Evolutionary conservation across 2,113 vertebrate species (phyloP).

Genomic region (Gambusia affinis): DNA sequence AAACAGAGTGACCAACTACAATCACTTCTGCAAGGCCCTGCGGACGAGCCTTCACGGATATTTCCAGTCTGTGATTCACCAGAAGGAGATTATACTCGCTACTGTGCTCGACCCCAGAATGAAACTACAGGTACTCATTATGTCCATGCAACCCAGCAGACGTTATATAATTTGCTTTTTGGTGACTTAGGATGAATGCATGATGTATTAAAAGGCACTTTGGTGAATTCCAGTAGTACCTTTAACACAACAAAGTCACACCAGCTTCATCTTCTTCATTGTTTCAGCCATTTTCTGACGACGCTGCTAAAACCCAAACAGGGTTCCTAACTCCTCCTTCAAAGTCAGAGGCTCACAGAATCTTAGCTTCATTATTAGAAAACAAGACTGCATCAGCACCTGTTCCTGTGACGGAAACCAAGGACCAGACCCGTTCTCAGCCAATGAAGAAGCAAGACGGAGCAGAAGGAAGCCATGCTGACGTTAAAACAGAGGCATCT

Average conservation of each 20-base stretch:
- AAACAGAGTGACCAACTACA: constrained; percentile 61
- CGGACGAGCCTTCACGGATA: constrained; percentile 67
- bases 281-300: constrained; percentile 70
- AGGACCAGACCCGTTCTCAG: constrained; percentile 5
- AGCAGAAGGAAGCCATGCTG: constrained; percentile 9
- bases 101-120: constrained; percentile 77
- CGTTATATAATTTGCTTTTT: not conserved
- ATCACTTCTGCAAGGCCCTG: constrained; percentile 73
- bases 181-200: not conserved
- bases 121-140: constrained; percentile 71
- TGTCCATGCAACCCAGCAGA: not conserved
- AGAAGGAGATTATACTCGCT: constrained; percentile 74
- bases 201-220: too few species aligned
- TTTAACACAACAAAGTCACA: not conserved
- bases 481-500: not conserved
- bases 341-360: constrained; percentile 54
- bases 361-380: constrained; percentile 57
- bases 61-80: constrained; percentile 73
- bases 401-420: constrained; percentile 2
- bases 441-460: not conserved
- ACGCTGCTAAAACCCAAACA: constrained; percentile 21
- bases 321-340: constrained; percentile 60
- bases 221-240: too few species aligned
- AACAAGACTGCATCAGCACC: constrained; percentile 9
- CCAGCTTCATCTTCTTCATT: not conserved